Conservation (phyloP, 2,113 vertebrate genomes). For the Anolis sagrei region DNA sequence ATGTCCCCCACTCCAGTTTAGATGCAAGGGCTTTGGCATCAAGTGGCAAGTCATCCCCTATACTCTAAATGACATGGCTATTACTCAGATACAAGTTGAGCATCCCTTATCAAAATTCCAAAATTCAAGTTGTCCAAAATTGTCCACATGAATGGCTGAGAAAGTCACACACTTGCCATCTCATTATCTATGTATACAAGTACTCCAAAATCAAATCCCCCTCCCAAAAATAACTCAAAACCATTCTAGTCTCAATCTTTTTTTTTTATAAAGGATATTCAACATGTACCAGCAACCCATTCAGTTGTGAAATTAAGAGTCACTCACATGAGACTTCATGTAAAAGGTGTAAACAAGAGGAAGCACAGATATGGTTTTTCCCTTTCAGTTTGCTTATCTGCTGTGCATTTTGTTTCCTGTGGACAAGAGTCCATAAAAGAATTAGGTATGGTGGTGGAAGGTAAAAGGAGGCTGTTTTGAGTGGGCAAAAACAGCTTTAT, state of each 20-base stretch:
- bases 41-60: not conserved
- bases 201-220: too few relatives aligned
- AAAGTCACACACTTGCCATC: too few relatives aligned
- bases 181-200: too few relatives aligned
- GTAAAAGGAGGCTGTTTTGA: not conserved
- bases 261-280: too few relatives aligned
- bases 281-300: not conserved
- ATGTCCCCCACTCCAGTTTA: not conserved
- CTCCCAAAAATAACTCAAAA: too few relatives aligned
- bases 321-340: not conserved
- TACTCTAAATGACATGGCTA: fast-evolving
- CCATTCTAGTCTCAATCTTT: too few relatives aligned
- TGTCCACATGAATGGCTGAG: too few relatives aligned
- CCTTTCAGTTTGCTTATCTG: too few relatives aligned
- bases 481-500: slow-evolving; percentile 26
- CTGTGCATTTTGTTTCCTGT: too few relatives aligned
- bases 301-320: slow-evolving; percentile 5
- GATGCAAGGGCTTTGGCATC: fast-evolving
- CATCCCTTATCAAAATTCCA: too few relatives aligned
- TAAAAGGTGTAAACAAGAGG: not conserved
- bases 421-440: too few relatives aligned
- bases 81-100: not conserved
- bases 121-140: too few relatives aligned
- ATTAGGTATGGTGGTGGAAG: not conserved
- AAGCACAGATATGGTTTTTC: not conserved